Conservation (phyloP, 2,113 vertebrate species). For the Cheirogaleus medius region DNA sequence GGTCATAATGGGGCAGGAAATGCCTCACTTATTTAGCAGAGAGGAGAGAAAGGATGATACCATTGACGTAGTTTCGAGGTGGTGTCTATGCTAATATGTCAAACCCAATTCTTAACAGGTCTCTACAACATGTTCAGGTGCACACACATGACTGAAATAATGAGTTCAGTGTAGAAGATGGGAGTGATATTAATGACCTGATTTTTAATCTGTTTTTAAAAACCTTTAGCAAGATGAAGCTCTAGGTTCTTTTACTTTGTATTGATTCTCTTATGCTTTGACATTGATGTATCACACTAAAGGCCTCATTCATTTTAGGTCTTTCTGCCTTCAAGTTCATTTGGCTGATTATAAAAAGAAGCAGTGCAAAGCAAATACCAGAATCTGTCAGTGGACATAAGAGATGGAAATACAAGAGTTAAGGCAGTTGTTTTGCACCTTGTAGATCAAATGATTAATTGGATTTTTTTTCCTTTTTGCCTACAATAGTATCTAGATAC, state of each 20-base stretch:
- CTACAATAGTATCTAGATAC: background rate
- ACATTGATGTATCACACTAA: background rate
- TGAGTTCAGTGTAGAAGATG: background rate
- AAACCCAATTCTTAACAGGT: background rate
- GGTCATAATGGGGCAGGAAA: background rate
- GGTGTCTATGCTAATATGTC: background rate
- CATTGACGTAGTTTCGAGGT: background rate
- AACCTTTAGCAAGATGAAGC: background rate
- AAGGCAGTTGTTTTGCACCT: background rate
- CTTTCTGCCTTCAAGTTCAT: background rate
- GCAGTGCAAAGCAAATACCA: background rate
- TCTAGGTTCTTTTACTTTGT: background rate
- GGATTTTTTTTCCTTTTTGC: background rate
- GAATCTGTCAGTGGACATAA: background rate
- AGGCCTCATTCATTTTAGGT: background rate
- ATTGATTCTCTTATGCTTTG: background rate
- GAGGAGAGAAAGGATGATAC: background rate
- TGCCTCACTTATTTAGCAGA: background rate
- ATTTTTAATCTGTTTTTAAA: constrained; percentile 25
- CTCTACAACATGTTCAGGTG: background rate
- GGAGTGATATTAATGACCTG: background rate
- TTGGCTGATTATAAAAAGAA: background rate
- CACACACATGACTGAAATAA: background rate
- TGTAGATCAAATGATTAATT: background rate
- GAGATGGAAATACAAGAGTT: background rate